These are phyloP conservation scores for Pygoscelis antarcticus DNA, from an alignment of 2,113 vertebrate genomes.

Conservation along the genomic window DNA sequence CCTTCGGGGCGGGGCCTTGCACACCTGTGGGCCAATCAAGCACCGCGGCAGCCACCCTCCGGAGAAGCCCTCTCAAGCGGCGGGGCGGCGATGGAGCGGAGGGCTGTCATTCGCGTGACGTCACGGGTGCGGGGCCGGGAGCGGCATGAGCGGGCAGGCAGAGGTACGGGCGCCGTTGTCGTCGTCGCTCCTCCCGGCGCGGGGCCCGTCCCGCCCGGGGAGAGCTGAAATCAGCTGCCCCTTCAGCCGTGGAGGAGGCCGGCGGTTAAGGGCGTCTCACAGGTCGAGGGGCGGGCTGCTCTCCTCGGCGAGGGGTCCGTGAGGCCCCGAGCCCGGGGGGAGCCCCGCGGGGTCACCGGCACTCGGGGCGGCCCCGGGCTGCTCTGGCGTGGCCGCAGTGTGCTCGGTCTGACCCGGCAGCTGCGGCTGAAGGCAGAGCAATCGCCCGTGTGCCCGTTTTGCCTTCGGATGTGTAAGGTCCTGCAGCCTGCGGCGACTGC, in stretches of 20 bases:
- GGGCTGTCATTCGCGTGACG: not conserved
- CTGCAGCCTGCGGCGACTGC: too few relatives aligned
- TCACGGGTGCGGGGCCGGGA: not conserved
- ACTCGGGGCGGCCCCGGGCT: too few relatives aligned
- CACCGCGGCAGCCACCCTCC: accelerated
- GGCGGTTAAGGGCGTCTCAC: not conserved
- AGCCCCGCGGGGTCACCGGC: not conserved
- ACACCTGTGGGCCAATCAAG: not conserved
- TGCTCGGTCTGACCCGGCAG: not conserved
- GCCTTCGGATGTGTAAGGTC: accelerated
- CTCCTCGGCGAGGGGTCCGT: not conserved
- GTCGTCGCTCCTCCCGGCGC: accelerated
- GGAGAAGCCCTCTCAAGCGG: accelerated
- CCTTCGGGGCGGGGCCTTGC: accelerated
- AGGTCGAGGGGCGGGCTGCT: not conserved
- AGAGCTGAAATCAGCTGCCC: too few relatives aligned
- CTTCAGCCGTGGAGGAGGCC: too few relatives aligned
- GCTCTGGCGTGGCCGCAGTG: too few relatives aligned
- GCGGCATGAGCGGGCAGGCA: not conserved
- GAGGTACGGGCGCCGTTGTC: not conserved
- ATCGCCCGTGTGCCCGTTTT: accelerated
- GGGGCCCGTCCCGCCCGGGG: not conserved
- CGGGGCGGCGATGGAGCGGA: not conserved
- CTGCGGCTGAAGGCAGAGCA: not conserved
- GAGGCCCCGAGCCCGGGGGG: not conserved